Percentiles rank a stretch among this genome's conserved stretches.
phyloP scores from a whole-genome alignment of 2,797 vertebrate species.

The Xiphorhynchus erythropygius region DNA sequence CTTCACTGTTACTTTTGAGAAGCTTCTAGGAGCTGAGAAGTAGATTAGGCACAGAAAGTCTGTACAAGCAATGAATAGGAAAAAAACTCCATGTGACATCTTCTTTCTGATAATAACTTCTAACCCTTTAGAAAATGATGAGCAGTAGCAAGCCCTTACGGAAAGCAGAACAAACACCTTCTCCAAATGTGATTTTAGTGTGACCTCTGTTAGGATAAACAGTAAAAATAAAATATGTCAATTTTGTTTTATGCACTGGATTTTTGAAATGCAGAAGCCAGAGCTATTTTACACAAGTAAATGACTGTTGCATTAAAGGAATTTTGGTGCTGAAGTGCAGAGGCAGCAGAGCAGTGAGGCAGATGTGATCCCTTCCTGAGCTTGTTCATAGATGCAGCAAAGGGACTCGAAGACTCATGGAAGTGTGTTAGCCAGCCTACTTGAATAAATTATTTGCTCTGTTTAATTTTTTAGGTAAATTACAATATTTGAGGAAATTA shows the following conservation, averaged over 20 bases:
- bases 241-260: not conserved
- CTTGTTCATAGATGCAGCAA: accelerated
- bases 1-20: not conserved
- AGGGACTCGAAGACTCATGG: not conserved
- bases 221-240: not conserved
- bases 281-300: not conserved
- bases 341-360: not conserved
- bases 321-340: not conserved
- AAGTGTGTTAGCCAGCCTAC: not conserved
- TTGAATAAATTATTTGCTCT: not conserved
- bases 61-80: not conserved
- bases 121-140: not conserved
- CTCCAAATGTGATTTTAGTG: not conserved
- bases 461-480: not conserved
- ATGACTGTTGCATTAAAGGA: not conserved
- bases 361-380: not conserved
- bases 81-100: not conserved
- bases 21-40: not conserved
- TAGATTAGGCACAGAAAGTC: not conserved
- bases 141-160: not conserved
- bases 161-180: not conserved
- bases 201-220: not conserved
- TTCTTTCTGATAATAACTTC: not conserved
- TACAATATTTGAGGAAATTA: not conserved
- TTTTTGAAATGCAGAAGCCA: not conserved